These are phyloP conservation scores for Orycteropus afer DNA, from an alignment of 2,113 vertebrate species.

Conservation along the genomic window DNA sequence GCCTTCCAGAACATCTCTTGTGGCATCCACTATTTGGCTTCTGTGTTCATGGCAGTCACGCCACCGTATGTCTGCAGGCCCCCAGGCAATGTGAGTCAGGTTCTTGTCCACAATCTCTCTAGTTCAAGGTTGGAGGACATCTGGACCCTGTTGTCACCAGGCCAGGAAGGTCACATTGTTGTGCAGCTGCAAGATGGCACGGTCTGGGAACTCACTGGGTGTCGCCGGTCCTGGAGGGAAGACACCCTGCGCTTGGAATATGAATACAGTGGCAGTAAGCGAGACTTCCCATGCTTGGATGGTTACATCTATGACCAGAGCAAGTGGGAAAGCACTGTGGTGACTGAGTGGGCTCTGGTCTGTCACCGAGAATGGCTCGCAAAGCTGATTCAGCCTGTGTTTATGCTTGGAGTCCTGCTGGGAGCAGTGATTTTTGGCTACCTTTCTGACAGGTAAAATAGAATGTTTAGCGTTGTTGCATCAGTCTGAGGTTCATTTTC, in stretches of 20 bases:
- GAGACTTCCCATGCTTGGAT: conserved; percentile 85
- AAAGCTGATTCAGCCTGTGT: conserved; percentile 92
- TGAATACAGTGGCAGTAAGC: conserved; percentile 89
- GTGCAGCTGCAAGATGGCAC: conserved; percentile 88
- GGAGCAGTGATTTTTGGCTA: conserved; percentile 94
- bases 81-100: conserved; percentile 88
- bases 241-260: conserved; percentile 79
- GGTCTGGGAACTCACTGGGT: conserved; percentile 93
- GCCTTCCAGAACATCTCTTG: conserved; percentile 94
- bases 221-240: conserved; percentile 86
- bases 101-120: conserved; percentile 89
- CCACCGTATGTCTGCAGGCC: conserved; percentile 90
- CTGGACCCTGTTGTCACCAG: conserved; percentile 85
- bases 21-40: conserved; percentile 95
- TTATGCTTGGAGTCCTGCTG: conserved; percentile 95
- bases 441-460: conserved; percentile 93
- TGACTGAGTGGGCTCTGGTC: conserved; percentile 94
- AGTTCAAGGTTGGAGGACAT: conserved; percentile 85
- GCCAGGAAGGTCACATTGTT: conserved; percentile 84
- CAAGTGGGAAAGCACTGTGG: conserved; percentile 91
- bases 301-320: conserved; percentile 90
- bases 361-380: conserved; percentile 94
- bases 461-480: not conserved
- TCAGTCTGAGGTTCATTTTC: not conserved
- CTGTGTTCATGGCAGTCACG: conserved; percentile 93